phyloP scores from a whole-genome alignment of 2,113 vertebrate genomes.

The Propithecus coquereli region DNA sequence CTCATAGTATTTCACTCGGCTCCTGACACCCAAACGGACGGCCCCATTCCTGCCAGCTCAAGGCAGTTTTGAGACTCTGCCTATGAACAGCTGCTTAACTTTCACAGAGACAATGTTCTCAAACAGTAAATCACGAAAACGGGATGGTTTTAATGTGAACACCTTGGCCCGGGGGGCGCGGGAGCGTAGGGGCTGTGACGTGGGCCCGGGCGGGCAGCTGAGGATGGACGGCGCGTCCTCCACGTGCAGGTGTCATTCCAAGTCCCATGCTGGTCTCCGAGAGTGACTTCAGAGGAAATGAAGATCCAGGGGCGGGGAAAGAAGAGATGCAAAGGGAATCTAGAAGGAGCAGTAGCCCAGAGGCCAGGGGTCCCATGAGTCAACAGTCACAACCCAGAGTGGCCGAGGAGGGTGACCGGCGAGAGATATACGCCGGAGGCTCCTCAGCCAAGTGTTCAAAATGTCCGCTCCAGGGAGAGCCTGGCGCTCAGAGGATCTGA shows the following conservation, averaged over 20 bases:
- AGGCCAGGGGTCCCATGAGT: background rate
- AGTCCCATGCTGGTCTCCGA: background rate
- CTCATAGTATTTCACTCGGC: fast-evolving
- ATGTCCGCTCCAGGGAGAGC: background rate
- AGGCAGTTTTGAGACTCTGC: background rate
- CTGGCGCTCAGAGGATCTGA: background rate
- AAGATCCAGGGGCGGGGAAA: background rate
- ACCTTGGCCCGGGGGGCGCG: background rate
- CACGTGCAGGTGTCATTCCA: background rate
- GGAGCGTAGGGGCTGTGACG: background rate
- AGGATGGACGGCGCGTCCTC: fast-evolving
- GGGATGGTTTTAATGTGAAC: background rate
- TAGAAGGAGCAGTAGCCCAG: background rate
- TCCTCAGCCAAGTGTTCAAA: background rate
- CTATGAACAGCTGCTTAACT: fast-evolving
- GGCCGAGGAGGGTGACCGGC: fast-evolving
- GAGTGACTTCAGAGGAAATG: background rate
- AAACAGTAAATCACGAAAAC: background rate
- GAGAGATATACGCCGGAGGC: fast-evolving
- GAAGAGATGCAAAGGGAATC: background rate
- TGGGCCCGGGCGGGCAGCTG: background rate
- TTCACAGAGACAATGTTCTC: background rate
- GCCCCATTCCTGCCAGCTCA: background rate
- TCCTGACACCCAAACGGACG: background rate
- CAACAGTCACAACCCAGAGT: background rate